These are phyloP conservation scores for Stigmatopora argus DNA, from an alignment of 2,113 vertebrate genomes.

Conservation along the genomic window DNA sequence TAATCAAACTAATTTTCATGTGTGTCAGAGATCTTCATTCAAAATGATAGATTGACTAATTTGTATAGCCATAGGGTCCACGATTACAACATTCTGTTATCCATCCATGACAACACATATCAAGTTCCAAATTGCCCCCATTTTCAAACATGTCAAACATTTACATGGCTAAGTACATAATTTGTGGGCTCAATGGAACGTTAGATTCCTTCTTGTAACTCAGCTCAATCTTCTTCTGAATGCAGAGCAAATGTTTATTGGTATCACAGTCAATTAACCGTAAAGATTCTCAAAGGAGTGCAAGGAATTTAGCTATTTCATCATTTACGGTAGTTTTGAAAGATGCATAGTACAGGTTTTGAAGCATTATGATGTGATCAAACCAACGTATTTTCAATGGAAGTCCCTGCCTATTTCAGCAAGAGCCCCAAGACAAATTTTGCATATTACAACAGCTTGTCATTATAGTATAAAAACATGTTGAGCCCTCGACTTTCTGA, in stretches of 20 bases:
- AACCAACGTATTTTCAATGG: too few relatives aligned
- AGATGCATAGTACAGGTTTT: too few relatives aligned
- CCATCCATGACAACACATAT: neutral
- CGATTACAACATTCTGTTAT: neutral
- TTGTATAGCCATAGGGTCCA: neutral
- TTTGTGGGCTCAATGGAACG: neutral
- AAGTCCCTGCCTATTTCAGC: too few relatives aligned
- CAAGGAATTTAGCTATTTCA: too few relatives aligned
- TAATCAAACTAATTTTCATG: too few relatives aligned
- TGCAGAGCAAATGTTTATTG: neutral
- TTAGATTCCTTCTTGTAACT: neutral
- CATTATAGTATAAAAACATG: too few relatives aligned
- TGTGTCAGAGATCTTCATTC: neutral
- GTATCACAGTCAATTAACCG: neutral
- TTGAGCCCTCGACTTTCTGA: too few relatives aligned
- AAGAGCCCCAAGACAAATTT: too few relatives aligned
- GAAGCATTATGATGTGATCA: too few relatives aligned
- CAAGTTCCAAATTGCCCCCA: neutral
- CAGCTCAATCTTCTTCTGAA: neutral
- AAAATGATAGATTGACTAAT: neutral
- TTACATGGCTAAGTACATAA: slow-evolving; percentile 1
- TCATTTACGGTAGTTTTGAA: too few relatives aligned
- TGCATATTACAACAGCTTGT: too few relatives aligned
- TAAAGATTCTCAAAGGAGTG: neutral
- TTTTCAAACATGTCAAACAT: neutral